phyloP scores from a whole-genome alignment of 2,888 invertebrate species.

The Caenorhabditis uteleia region DNA sequence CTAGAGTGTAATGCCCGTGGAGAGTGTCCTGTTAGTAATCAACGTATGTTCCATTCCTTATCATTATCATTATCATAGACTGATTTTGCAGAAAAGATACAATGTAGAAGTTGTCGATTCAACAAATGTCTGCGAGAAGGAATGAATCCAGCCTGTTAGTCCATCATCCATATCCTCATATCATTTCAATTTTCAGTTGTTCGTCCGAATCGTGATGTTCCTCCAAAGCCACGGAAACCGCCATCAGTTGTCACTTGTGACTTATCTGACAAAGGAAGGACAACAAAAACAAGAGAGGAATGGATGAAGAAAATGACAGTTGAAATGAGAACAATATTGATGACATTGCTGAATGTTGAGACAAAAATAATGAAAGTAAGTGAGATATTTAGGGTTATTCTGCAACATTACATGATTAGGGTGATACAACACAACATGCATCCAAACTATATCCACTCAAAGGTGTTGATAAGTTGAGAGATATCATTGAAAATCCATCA shows the following conservation, averaged over 20 bases:
- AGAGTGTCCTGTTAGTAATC: constrained; percentile 46
- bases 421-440: constrained; percentile 60
- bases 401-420: constrained; percentile 33
- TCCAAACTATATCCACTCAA: constrained; percentile 61
- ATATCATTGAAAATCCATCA: constrained; percentile 59
- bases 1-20: constrained; percentile 59
- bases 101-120: constrained; percentile 63
- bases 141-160: constrained; percentile 62
- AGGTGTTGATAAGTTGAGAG: constrained; percentile 54
- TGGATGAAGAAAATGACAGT: constrained; percentile 61
- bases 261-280: constrained; percentile 12
- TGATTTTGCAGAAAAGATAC: constrained; percentile 52
- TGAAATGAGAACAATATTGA: constrained; percentile 63
- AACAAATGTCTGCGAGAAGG: constrained; percentile 62
- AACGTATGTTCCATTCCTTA: constrained; percentile 8
- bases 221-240: constrained; percentile 39
- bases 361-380: constrained; percentile 53
- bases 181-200: constrained; percentile 47
- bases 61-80: constrained; percentile 5
- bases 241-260: constrained; percentile 21
- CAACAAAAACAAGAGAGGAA: constrained; percentile 47
- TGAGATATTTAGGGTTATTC: neutral
- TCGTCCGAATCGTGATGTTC: constrained; percentile 62
- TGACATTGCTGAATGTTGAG: constrained; percentile 65
- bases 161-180: neutral